Evolutionary conservation across 2,888 invertebrate species (phyloP).

Genomic region (Tuberolachnus salignus): DNA sequence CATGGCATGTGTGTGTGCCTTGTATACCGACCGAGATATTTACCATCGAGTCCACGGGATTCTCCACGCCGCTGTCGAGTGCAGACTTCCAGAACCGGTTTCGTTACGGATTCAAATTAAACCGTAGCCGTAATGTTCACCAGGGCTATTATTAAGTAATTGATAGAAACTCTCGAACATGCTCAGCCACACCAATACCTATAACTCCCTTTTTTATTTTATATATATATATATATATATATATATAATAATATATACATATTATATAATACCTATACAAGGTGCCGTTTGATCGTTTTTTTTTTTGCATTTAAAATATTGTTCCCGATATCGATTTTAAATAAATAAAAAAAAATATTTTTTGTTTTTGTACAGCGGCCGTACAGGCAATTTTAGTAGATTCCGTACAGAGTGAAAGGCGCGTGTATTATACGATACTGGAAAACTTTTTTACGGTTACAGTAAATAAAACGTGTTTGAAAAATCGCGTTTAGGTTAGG

Average conservation of each 20-base stretch:
- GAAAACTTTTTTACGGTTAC: neutral
- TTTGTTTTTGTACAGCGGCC: neutral
- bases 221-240: neutral
- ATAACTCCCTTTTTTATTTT: neutral
- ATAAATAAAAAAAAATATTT: neutral
- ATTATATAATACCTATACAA: neutral
- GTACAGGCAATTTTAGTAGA: neutral
- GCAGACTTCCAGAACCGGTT: conserved; percentile 43
- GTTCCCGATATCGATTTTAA: neutral
- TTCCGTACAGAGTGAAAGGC: too few species aligned
- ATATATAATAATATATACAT: neutral
- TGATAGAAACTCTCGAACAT: conserved; percentile 42
- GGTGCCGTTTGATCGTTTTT: conserved; percentile 31
- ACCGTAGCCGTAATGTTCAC: conserved; percentile 42
- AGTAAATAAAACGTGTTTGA: neutral
- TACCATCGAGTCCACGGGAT: conserved; percentile 32
- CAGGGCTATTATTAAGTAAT: conserved; percentile 52
- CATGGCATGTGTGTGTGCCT: neutral
- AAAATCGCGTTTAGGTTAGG: neutral
- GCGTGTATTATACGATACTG: neutral
- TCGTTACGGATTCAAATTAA: conserved; percentile 50
- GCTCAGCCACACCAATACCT: conserved; percentile 30
- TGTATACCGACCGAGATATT: conserved; percentile 33
- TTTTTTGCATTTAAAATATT: neutral
- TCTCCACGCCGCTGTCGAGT: conserved; percentile 25